Base-by-base conservation (phyloP, 2,888 invertebrate species). In the Eustalomyia histrio region DNA sequence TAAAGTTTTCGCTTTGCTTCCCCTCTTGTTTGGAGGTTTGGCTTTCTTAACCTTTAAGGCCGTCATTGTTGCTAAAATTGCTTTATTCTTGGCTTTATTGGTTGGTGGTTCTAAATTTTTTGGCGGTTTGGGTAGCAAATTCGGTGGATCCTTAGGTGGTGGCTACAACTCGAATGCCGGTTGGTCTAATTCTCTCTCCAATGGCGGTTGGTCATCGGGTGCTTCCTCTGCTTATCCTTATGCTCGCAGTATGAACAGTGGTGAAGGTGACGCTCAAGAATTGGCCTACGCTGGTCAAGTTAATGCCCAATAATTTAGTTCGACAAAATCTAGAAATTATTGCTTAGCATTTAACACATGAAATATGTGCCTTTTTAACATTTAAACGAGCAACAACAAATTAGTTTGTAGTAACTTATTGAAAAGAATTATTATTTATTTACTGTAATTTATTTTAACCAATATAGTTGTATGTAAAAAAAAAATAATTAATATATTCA, bases 41-140 rank as follows among this genome's bases (percentile, higher is more conserved):
- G 94, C 94, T 0, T 91, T 96, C 18, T 90, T 96, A 84, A 94
- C 95, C 24, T 92, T 94, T 57, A 96, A 96, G 91, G 96, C 96
- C 33, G 90, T 96, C 72, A 92, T 96, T 83, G 92, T 96, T 14
- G 94, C 95, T 63, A 96, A 96, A 89, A 90, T 96, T 75, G 96
- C 96, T 1, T 93, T 96, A 83, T 89, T 96, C 64, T 91, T 95
- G 52, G 95, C 95, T 24, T 93, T 94, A 0, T 92, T 95, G 33
- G 88, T 95, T 64, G 94, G 94, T 6, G 91, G 95, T 84, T 94
- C 95, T 86, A 95, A 93, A 85, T 91, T 95, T 64, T 90, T 94
- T 84, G 92, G 93, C 75, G 92, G 93, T 1, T 92, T 93, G 47
- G 88, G 89, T 65, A 86, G 84, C 76, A 90, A 90, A 85, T 84